Conservation (phyloP, 2,113 vertebrate genomes). For the Ascaphus truei region DNA sequence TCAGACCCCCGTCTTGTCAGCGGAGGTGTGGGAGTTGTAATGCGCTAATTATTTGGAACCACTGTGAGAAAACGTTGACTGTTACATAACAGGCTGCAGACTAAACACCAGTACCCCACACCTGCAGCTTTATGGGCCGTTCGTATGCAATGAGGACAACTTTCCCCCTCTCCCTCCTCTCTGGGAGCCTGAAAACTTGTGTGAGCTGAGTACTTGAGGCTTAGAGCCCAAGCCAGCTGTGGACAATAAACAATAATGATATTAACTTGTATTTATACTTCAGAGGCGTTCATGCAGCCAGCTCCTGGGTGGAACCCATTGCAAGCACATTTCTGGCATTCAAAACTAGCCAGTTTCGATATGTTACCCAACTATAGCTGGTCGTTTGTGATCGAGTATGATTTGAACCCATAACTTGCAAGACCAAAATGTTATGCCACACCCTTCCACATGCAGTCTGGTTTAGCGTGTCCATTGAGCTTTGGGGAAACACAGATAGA, state of each 20-base stretch:
- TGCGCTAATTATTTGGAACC: slow-evolving; percentile 79
- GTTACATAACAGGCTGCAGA: slow-evolving; percentile 74
- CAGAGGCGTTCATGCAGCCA: background rate
- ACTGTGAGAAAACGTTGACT: slow-evolving; percentile 61
- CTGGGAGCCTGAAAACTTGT: background rate
- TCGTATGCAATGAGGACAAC: slow-evolving; percentile 40
- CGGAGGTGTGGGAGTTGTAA: slow-evolving; percentile 76
- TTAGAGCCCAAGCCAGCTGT: slow-evolving; percentile 6
- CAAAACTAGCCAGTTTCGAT: background rate
- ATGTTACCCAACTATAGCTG: background rate
- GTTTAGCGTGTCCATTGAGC: no score
- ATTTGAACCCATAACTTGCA: no score
- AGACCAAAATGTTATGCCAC: no score
- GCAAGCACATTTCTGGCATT: background rate
- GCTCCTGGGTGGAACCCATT: background rate
- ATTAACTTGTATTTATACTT: slow-evolving; percentile 17
- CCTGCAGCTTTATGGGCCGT: slow-evolving; percentile 74
- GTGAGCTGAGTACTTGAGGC: background rate
- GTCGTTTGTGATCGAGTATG: no score
- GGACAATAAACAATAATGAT: slow-evolving; percentile 26
- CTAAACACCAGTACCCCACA: slow-evolving; percentile 82
- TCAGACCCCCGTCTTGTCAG: slow-evolving; percentile 60
- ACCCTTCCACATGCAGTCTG: no score
- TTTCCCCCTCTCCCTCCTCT: slow-evolving; percentile 39
- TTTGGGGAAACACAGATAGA: no score